Percentiles rank a stretch among this genome's conserved stretches.
phyloP scores from a whole-genome alignment of 2,113 vertebrate species.

The Phalacrocorax carbo region DNA sequence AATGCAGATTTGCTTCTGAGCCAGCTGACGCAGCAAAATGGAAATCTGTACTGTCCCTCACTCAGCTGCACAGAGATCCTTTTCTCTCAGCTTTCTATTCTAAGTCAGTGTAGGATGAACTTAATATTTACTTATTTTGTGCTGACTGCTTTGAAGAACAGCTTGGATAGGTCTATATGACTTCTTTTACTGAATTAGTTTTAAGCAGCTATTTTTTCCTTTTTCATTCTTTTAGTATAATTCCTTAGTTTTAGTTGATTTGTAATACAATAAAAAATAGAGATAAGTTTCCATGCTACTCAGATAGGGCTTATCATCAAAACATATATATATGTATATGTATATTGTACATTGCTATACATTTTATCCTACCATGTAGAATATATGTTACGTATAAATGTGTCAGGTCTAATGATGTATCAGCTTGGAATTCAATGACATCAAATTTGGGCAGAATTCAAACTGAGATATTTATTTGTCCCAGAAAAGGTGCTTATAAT shows the following conservation, averaged over 20 bases:
- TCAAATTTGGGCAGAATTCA: neutral
- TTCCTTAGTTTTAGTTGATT: neutral
- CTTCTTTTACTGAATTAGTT: neutral
- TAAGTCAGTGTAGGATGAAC: neutral
- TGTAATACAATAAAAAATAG: neutral
- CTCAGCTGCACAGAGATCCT: neutral
- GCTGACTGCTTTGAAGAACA: neutral
- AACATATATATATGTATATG: too few relatives aligned
- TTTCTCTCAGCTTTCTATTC: neutral
- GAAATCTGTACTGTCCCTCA: slow-evolving; percentile 14
- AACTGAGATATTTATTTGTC: neutral
- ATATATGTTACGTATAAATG: neutral
- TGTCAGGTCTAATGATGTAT: neutral
- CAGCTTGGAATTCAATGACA: neutral
- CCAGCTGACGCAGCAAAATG: slow-evolving; percentile 54
- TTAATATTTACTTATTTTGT: neutral
- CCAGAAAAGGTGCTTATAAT: neutral
- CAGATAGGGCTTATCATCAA: neutral
- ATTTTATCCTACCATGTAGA: neutral
- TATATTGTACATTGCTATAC: neutral
- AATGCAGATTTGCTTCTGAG: slow-evolving; percentile 33
- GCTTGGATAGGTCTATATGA: neutral
- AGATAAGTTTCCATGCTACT: neutral
- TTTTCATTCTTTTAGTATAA: neutral
- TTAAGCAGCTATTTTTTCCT: neutral